Base-by-base conservation (phyloP, 2,797 vertebrate species). In the Peromyscus aztecus region DNA sequence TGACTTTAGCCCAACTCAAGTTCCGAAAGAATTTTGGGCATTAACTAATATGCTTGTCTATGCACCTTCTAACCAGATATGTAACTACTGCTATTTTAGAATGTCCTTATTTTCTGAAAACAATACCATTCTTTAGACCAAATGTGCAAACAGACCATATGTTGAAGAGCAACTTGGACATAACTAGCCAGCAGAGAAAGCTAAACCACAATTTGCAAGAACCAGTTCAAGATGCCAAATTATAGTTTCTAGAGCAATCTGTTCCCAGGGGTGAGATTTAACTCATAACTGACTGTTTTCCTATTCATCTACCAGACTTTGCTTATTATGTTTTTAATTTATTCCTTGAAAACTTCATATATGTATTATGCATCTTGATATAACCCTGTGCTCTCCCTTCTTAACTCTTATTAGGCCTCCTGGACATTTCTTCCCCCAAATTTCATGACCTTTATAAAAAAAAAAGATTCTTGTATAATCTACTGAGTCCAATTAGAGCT, bases 1-100 rank as follows among this genome's bases (percentile, higher is more conserved):
- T 91, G 65, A 81, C n/a, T 94, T 94, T 94, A 88, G 57, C 75
- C 83, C 9, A 93, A n/a, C 21, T 93, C 34, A 37, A 46, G 29
- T 87, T 94, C 65, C 61, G 87, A 95, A n/a, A 80, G 13, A 95
- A 81, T 43, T 84, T 75, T 16, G 37, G 43, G 16, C 37, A 75
- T 82, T 92, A 61, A 46, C 37, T 88, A 90, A 77, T 76, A 23
- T 34, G 49, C 90, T 63, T 89, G 6, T 14, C 67, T 73, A 76
- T 78, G 12, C 0, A 29, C 40, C 27, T 77, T 34, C 67, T 88
- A 78, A 69, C 13, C 21, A 65, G 31, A 61, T 46, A 49, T 55
- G 49, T 12, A 93, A 19, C 24, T 43, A 63, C 37, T 87, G 49
- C 37, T 93, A 21, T 78, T 82, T 85, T 55, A 59, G 10, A 55